phyloP scores from a whole-genome alignment of 2,888 invertebrate species.

The Itoplectis maculator region DNA sequence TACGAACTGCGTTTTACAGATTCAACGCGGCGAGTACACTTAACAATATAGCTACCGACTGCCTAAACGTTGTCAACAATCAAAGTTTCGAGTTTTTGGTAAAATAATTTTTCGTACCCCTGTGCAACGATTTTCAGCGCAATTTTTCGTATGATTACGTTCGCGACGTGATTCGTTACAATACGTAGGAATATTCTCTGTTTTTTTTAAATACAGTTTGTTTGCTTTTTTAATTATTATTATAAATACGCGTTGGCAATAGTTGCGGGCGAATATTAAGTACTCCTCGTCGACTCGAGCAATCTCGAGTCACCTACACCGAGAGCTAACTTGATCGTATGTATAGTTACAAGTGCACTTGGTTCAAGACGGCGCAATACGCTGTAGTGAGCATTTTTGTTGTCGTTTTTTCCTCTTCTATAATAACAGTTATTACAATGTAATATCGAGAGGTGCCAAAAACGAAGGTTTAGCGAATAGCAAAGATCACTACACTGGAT shows the following conservation, averaged over 20 bases:
- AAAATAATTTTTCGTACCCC: slow-evolving; percentile 22
- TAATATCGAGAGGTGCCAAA: slow-evolving; percentile 44
- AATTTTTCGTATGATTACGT: slow-evolving; percentile 19
- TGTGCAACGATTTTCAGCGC: not conserved
- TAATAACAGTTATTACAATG: slow-evolving; percentile 27
- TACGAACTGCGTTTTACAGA: slow-evolving; percentile 38
- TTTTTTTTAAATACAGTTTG: slow-evolving; percentile 14
- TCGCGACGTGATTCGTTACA: slow-evolving; percentile 10
- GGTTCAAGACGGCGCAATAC: slow-evolving; percentile 80
- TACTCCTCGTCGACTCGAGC: slow-evolving; percentile 1
- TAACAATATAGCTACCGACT: slow-evolving; percentile 33
- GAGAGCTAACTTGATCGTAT: slow-evolving; percentile 44
- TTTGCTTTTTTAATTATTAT: too few species aligned
- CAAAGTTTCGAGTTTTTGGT: not conserved
- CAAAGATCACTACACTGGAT: slow-evolving; percentile 43
- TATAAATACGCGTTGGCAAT: slow-evolving; percentile 48
- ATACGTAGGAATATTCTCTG: slow-evolving; percentile 38
- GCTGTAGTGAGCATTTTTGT: slow-evolving; percentile 71
- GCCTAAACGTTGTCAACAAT: slow-evolving; percentile 33
- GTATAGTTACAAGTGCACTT: slow-evolving; percentile 82
- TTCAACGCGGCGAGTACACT: slow-evolving; percentile 42
- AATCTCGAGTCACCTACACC: slow-evolving; percentile 41
- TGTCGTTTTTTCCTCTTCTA: slow-evolving; percentile 58
- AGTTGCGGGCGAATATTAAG: slow-evolving; percentile 35
- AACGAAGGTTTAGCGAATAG: slow-evolving; percentile 27